Evolutionary conservation across 92 coral and sea anemone species (phyloP).

Genomic region (Epizoanthus fatuus): DNA sequence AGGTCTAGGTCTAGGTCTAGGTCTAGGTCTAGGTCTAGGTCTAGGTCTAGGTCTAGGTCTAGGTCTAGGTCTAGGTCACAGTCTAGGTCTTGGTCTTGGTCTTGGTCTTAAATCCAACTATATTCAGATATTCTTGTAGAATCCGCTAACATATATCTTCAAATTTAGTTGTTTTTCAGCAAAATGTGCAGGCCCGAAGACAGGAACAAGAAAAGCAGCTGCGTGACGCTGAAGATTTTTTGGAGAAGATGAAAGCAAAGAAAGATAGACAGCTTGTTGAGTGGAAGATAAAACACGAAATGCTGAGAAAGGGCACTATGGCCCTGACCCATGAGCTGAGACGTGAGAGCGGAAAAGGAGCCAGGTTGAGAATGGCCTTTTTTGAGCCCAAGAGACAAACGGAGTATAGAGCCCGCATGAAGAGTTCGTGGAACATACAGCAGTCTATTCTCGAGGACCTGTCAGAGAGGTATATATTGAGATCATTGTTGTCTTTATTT

Average conservation of each 20-base stretch:
- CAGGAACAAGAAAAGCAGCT: conserved; percentile 68
- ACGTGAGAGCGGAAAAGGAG: not conserved
- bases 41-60: too few species aligned
- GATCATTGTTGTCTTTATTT: not conserved
- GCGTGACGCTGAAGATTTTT: conserved; percentile 78
- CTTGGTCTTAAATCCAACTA: too few species aligned
- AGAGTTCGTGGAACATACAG: conserved; percentile 81
- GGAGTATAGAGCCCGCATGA: conserved; percentile 36
- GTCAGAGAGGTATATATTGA: conserved; percentile 37
- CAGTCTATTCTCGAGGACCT: conserved; percentile 64
- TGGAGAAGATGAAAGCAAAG: conserved; percentile 76
- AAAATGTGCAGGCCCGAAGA: conserved; percentile 68
- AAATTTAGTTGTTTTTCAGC: conserved; percentile 55
- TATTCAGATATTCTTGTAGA: not conserved
- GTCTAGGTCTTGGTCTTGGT: too few species aligned
- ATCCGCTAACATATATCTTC: not conserved
- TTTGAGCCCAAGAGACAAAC: conserved; percentile 32
- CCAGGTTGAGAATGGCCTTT: not conserved
- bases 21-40: too few species aligned
- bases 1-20: too few species aligned
- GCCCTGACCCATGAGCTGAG: conserved; percentile 18
- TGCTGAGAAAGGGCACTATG: conserved; percentile 44
- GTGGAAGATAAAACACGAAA: conserved; percentile 83
- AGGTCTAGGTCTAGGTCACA: too few species aligned
- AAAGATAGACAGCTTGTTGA: conserved; percentile 70